Evolutionary conservation across 2,888 invertebrate genomes (phyloP).

Genomic region (Eumacrocentrus americanus): DNA sequence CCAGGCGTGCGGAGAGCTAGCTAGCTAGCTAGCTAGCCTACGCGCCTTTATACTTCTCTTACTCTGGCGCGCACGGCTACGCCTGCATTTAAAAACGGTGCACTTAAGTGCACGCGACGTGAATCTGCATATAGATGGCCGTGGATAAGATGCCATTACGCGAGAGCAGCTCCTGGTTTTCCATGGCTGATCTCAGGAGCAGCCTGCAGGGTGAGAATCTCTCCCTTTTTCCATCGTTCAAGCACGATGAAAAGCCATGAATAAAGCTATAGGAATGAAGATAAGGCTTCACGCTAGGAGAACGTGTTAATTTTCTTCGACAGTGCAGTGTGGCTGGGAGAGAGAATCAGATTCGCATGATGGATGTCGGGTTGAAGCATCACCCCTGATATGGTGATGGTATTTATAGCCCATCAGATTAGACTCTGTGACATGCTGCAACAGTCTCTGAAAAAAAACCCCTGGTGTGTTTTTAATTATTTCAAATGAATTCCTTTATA

Average conservation of each 20-base stretch:
- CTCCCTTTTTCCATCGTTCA: not conserved
- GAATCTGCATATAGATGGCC: slow-evolving; percentile 41
- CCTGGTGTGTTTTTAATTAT: no score
- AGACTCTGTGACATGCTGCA: no score
- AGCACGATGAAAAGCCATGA: not conserved
- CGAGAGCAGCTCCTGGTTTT: slow-evolving; percentile 5
- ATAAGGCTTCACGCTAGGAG: not conserved
- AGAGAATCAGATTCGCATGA: not conserved
- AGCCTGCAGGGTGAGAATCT: not conserved
- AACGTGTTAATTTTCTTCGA: not conserved
- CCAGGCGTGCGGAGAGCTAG: not conserved
- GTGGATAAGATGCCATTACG: slow-evolving; percentile 17
- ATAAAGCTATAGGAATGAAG: not conserved
- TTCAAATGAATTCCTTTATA: no score
- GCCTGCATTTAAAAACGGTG: slow-evolving; percentile 11
- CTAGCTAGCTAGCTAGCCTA: not conserved
- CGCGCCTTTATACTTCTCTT: not conserved
- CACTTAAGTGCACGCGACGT: slow-evolving; percentile 43
- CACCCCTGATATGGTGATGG: no score
- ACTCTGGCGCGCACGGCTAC: slow-evolving; percentile 2
- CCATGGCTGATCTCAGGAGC: slow-evolving; percentile 12
- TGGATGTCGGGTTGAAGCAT: not conserved
- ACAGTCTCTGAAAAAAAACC: no score
- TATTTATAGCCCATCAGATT: no score
- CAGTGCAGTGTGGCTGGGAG: not conserved